A percentile compares a stretch with the other conserved stretches of the same genome.
Evolutionary conservation across 2,113 vertebrate genomes (phyloP).

Genomic region (Pungitius pungitius): DNA sequence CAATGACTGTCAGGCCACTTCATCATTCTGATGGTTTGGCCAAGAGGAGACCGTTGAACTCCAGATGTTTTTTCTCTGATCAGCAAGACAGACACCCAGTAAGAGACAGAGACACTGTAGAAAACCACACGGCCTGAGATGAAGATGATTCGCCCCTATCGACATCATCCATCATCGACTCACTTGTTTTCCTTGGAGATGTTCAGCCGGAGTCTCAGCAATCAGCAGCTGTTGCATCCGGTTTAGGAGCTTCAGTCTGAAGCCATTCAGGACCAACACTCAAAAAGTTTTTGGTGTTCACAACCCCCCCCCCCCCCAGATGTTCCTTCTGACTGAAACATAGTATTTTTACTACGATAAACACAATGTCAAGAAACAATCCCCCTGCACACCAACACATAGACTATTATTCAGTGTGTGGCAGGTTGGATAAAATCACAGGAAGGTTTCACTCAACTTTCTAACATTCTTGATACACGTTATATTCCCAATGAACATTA

Average conservation of each 20-base stretch:
- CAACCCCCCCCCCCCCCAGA: neutral
- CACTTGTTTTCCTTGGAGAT: neutral
- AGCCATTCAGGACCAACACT: conserved; percentile 4
- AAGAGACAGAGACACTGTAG: conserved; percentile 25
- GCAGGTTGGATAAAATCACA: conserved; percentile 10
- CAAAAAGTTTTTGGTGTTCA: conserved; percentile 17
- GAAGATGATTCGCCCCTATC: conserved; percentile 38
- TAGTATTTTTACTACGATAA: conserved; percentile 34
- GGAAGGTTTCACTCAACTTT: too few species aligned
- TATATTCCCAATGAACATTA: conserved; percentile 45
- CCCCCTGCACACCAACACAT: conserved; percentile 34
- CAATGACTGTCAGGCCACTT: conserved; percentile 66
- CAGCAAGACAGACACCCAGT: conserved; percentile 27
- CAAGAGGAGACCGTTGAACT: conserved; percentile 46
- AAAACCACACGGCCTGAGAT: conserved; percentile 31
- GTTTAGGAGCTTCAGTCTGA: neutral
- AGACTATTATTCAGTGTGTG: conserved; percentile 9
- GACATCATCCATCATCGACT: conserved; percentile 56
- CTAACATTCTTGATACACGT: conserved; percentile 19
- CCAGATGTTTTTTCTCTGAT: conserved; percentile 49
- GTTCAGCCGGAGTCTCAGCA: conserved; percentile 18
- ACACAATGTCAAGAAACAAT: conserved; percentile 43
- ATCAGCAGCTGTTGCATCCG: conserved; percentile 15
- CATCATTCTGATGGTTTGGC: conserved; percentile 66
- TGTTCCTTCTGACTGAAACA: conserved; percentile 19